Evolutionary conservation across 2,888 invertebrate species (phyloP).

Genomic region (Aphodius granarius): DNA sequence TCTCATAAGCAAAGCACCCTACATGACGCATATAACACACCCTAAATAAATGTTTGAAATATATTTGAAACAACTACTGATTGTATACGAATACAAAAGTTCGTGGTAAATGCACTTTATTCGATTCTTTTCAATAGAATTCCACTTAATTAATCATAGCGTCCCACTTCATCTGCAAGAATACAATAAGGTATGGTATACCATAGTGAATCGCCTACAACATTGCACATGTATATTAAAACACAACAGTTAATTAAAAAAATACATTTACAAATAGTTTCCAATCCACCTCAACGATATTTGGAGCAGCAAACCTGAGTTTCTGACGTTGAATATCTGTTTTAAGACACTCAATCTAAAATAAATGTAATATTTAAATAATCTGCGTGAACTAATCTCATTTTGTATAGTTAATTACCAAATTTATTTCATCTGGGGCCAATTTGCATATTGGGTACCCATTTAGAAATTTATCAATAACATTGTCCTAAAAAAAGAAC

Average conservation of each 20-base stretch:
- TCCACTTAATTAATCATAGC: not conserved
- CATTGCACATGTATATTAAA: not conserved
- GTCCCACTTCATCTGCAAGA: not conserved
- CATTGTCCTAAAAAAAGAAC: not conserved
- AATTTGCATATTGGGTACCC: not conserved
- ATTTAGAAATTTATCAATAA: not conserved
- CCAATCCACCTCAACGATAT: not conserved
- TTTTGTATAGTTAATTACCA: not conserved
- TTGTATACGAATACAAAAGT: too few species aligned
- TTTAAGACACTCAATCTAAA: not conserved
- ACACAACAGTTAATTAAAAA: not conserved
- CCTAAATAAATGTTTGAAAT: too few species aligned
- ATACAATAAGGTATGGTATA: not conserved
- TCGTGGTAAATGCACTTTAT: too few species aligned
- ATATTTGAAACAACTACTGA: too few species aligned
- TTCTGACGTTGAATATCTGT: not conserved
- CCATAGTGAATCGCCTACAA: not conserved
- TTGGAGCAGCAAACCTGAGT: not conserved
- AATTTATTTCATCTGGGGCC: not conserved
- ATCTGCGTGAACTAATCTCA: not conserved
- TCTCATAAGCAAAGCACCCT: too few species aligned
- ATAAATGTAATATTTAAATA: not conserved
- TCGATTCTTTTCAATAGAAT: too few species aligned
- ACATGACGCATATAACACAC: too few species aligned
- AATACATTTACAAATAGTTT: not conserved